Evolutionary conservation across 2,797 vertebrate species (phyloP).

Genomic region (Halcyon smyrnensis): DNA sequence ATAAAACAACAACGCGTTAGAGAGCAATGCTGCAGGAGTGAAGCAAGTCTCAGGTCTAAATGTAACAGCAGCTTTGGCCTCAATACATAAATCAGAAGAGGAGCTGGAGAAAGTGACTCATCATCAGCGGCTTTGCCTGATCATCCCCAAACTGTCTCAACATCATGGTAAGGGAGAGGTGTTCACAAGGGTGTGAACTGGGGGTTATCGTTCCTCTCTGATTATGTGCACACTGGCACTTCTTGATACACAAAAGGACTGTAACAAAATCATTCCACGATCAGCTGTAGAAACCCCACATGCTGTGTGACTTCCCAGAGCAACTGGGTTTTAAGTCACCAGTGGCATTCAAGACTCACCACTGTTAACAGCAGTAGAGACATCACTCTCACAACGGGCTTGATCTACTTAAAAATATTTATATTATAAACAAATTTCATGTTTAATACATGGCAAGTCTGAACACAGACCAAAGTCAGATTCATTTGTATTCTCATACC

Average conservation of each 20-base stretch:
- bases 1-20: not conserved
- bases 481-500: not conserved
- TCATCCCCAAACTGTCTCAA: not conserved
- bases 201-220: not conserved
- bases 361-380: not conserved
- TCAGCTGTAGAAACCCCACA: not conserved
- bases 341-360: not conserved
- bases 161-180: not conserved
- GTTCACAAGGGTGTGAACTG: not conserved
- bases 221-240: not conserved
- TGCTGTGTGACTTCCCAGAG: not conserved
- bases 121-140: not conserved
- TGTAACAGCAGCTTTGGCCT: conserved; percentile 32
- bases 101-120: conserved; percentile 41
- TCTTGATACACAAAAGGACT: not conserved
- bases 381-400: rapidly evolving
- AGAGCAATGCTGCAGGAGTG: not conserved
- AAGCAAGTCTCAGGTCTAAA: not conserved
- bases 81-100: not conserved
- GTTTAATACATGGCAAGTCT: not conserved
- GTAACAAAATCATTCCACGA: not conserved
- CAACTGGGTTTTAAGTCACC: not conserved
- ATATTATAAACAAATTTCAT: not conserved
- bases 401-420: not conserved
- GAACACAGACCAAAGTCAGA: not conserved